Evolutionary conservation across 1,140 invertebrate genomes (phyloP).

Genomic region (Drosophila busckii): DNA sequence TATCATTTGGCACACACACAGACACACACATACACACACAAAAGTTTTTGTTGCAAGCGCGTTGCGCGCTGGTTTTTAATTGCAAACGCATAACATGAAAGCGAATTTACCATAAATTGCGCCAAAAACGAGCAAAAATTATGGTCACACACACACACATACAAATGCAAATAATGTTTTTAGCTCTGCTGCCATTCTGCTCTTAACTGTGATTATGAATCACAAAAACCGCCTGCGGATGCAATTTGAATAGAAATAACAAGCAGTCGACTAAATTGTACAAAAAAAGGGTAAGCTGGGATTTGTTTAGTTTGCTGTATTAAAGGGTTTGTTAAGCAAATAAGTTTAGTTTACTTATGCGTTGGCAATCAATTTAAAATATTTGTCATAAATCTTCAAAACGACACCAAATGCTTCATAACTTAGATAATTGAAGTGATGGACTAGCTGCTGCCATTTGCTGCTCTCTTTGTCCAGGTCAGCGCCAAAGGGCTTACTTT

Average conservation of each 20-base stretch:
- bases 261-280: constrained; percentile 2
- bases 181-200: constrained; percentile 55
- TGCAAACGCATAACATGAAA: constrained; percentile 49
- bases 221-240: constrained; percentile 51
- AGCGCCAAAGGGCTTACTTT: too few relatives aligned
- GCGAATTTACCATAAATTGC: constrained; percentile 53
- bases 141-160: constrained; percentile 33
- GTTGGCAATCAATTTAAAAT: too few relatives aligned
- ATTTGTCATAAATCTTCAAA: too few relatives aligned
- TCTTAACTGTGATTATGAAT: constrained; percentile 45
- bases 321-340: too few relatives aligned
- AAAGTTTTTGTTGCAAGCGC: constrained; percentile 14
- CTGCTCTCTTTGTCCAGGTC: too few relatives aligned
- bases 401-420: too few relatives aligned
- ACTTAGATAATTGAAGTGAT: too few relatives aligned
- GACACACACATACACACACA: constrained; percentile 2
- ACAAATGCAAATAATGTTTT: constrained; percentile 38
- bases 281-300: too few relatives aligned
- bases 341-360: too few relatives aligned
- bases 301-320: too few relatives aligned
- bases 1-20: constrained; percentile 31
- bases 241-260: constrained; percentile 54
- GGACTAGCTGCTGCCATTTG: too few relatives aligned
- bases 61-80: constrained; percentile 42
- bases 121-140: constrained; percentile 43